A percentile compares a stretch with the other conserved stretches of the same genome.
phyloP scores from a whole-genome alignment of 2,888 invertebrate species.

The Mesopsocus fuscifrons region DNA sequence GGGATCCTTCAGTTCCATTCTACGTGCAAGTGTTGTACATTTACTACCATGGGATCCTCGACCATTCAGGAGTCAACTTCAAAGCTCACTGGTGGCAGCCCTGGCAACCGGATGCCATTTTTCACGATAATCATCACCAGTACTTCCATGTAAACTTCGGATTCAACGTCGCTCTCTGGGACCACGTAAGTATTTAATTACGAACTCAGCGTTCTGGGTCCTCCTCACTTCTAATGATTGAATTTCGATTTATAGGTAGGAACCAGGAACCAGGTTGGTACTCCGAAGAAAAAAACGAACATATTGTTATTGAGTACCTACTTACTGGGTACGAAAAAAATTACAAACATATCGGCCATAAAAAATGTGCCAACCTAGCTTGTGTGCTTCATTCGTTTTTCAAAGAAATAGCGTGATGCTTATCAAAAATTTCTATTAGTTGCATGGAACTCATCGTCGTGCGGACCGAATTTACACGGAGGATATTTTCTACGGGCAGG shows the following conservation, averaged over 20 bases:
- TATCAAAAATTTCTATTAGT: constrained; percentile 28
- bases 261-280: too few species aligned
- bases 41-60: constrained; percentile 54
- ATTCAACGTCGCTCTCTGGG: constrained; percentile 50
- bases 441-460: constrained; percentile 46
- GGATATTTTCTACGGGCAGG: constrained; percentile 39
- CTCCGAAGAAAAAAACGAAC: background rate
- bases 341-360: too few species aligned
- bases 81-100: constrained; percentile 57
- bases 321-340: too few species aligned
- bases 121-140: constrained; percentile 61
- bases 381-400: too few species aligned
- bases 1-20: constrained; percentile 22
- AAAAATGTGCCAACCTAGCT: too few species aligned
- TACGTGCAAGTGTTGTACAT: constrained; percentile 31
- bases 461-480: constrained; percentile 44
- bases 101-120: constrained; percentile 52
- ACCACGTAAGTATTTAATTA: constrained; percentile 42
- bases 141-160: constrained; percentile 62
- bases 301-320: background rate
- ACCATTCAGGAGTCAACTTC: constrained; percentile 56
- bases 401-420: too few species aligned
- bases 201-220: too few species aligned
- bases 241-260: too few species aligned
- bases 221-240: too few species aligned